Evolutionary conservation across 1,140 invertebrate species (phyloP), one percentile per base, ranked within the genome.

Genomic region (Cydia splendana): DNA sequence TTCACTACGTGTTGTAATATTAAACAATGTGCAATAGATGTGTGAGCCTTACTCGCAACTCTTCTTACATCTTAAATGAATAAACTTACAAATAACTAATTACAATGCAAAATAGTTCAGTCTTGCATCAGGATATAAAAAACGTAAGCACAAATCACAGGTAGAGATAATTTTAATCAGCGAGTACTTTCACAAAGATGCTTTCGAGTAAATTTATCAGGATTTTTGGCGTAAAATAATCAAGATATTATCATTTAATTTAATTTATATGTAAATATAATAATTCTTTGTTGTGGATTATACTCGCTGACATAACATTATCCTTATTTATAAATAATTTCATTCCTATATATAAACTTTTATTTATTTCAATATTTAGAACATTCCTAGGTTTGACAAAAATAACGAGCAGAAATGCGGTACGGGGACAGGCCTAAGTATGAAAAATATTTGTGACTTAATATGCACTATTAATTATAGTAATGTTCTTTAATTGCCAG

Each of bases 31-130:
- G 38, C 7, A 10, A 9, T 0, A 42, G 38, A 10, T 42, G 10
- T 48, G 45, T 48, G 45, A 42, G 9, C 2, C 51, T 53, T 53
- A n/a, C 6, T 53, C 51, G n/a, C 5, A 18, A n/a, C 18, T 53
- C 51, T 53, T 53, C 10, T n/a, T n/a, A 18, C 15, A 51, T 51
- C 48, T 51, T 51, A 51, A 51, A 51, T 53, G 1, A 6, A 53
- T 7, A 18, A n/a, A 53, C 51, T 18, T 53, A 53, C 5, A 53
- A 53, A 12, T 7, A 53, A 53, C n/a, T 53, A 53, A 53, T 4
- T 48, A 53, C 57, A 62, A 62, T 62, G 57, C 57, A 62, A 62
- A 10, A 62, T 62, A 62, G 24, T 24, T 62, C 57, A 62, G 57
- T 62, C 57, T 62, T 62, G 57, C 57, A 62, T 24, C 10, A 24